Evolutionary conservation across 2,888 invertebrate species (phyloP), one percentile per base, ranked within the genome.

Genomic region (Scaptomyza flava): DNA sequence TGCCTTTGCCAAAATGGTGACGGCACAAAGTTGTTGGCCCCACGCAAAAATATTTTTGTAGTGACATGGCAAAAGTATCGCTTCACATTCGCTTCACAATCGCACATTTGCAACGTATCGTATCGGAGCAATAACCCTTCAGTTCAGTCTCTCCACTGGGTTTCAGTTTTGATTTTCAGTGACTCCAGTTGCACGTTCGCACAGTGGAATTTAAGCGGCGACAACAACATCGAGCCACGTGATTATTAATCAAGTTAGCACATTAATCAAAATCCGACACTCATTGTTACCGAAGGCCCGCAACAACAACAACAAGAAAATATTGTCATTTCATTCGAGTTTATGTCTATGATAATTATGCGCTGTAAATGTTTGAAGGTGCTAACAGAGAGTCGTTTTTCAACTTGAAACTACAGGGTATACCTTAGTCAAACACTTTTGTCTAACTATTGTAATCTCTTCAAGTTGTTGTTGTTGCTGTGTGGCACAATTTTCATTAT

Each of bases 41-140:
- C 82, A 81, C 81, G 82, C 81, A 81, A 34, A 70, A 79, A 81
- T 82, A 79, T 77, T 77, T 82, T 60, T 63, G 56, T 54, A 74
- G 60, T 77, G 78, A 79, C 78, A 79, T 68, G 57, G 62, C 75
- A 50, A 56, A 64, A 59, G 54, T 57, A 51, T 50, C 45, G 69
- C 33, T 27, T 27, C 36, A 30, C 12, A 54, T 59, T 50, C 34
- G 51, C 46, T 45, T 50, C 65, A 51, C n/a, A 17, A 51, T 50
- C 46, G 42, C 14, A 20, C 34, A 50, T 50, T 23, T 20, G 58
- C 34, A 58, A 12, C 23, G 30, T 48, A 59, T 27, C 27, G 27
- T 27, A 27, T 27, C 53, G 65, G 69, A 38, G 63, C 68, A 68
- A 41, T 66, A 66, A 53, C 67, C 60, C 31, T 56, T 36, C 46